Base-by-base conservation (phyloP, 2,888 invertebrate species). In the Luperina nickerlii region DNA sequence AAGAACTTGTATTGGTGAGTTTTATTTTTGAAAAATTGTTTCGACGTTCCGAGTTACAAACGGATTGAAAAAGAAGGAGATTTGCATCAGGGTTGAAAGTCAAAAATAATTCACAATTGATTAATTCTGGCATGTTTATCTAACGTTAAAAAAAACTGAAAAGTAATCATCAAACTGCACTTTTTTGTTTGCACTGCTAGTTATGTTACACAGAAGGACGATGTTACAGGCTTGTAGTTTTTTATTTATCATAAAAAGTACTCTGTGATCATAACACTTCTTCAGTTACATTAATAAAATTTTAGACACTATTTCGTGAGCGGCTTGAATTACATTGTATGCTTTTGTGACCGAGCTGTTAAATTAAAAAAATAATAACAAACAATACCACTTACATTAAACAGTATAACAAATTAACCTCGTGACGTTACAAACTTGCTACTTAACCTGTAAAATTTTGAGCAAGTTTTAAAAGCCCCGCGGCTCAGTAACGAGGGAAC, bases 1-100 rank as follows among this genome's bases (percentile, higher is more conserved):
- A 0, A 88, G 94, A 74, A 85, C 85, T 74, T 94, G 94, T 74
- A 90, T 94, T 24, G 94, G 94, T 94, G 45, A 81, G 85, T 82
- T 65, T 57, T 27, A 11, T 18, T 32, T 42, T 32, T 62, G 2
- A 57, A 48, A 27, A 3, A 42, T 60, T 7, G 1, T 20, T 45
- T 51, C 9, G 1, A 0, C 51, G 27, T 24, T 79, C 6, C 7
- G n/a, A 20, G 7, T 20, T 51, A 32, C 2, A 7, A 18, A 32
- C 1, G 18, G n/a, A 13, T n/a, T 62, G 15, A 27, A 27, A 20
- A 15, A 27, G 13, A 20, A 48, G 20, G 3, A 51, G 1, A 4
- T 15, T 6, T 32, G 7, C 20, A 27, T 13, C 13, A 8, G 15
- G 1, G n/a, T 48, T 74, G 5, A 48, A 51, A 9, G n/a, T 38